These are phyloP conservation scores for Lates japonicus DNA, from an alignment of 2,797 vertebrate genomes.

Conservation along the genomic window DNA sequence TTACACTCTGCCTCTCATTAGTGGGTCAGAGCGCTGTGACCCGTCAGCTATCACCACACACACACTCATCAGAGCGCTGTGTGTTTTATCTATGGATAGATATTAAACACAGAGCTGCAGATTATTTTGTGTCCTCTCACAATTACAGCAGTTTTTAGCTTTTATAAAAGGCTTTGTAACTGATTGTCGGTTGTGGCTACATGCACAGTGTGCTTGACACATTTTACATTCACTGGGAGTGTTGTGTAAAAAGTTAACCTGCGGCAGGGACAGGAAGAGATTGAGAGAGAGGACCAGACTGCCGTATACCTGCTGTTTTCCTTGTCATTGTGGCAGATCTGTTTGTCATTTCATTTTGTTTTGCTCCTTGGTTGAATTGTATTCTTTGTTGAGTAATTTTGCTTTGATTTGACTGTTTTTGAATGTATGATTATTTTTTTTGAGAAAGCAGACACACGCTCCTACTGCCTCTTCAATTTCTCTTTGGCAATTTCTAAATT, in stretches of 20 bases:
- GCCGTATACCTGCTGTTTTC: slow-evolving; percentile 8
- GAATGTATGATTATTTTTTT: not conserved
- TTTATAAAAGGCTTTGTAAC: not conserved
- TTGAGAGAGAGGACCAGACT: not conserved
- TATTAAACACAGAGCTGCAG: slow-evolving; percentile 13
- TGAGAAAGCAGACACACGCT: not conserved
- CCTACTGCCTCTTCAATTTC: not conserved
- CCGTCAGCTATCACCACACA: slow-evolving; percentile 33
- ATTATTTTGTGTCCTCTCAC: slow-evolving; percentile 26
- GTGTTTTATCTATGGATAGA: slow-evolving; percentile 35
- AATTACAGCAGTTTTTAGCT: slow-evolving; percentile 9
- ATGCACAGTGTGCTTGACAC: not conserved
- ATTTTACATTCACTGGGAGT: slow-evolving; percentile 6
- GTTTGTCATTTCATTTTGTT: slow-evolving; percentile 1
- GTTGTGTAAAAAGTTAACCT: slow-evolving; percentile 26
- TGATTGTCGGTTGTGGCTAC: slow-evolving; percentile 14
- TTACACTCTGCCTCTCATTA: slow-evolving; percentile 68
- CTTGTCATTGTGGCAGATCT: not conserved
- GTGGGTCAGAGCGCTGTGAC: slow-evolving; percentile 63
- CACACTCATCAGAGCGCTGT: slow-evolving; percentile 21
- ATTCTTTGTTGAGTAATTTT: not conserved
- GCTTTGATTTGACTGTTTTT: slow-evolving; percentile 2
- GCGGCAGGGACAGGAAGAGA: slow-evolving; percentile 19
- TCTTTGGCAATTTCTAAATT: not conserved
- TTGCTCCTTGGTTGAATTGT: not conserved